Evolutionary conservation across 2,888 invertebrate genomes (phyloP), one percentile per base, ranked within the genome.

Genomic region (Deilephila elpenor): DNA sequence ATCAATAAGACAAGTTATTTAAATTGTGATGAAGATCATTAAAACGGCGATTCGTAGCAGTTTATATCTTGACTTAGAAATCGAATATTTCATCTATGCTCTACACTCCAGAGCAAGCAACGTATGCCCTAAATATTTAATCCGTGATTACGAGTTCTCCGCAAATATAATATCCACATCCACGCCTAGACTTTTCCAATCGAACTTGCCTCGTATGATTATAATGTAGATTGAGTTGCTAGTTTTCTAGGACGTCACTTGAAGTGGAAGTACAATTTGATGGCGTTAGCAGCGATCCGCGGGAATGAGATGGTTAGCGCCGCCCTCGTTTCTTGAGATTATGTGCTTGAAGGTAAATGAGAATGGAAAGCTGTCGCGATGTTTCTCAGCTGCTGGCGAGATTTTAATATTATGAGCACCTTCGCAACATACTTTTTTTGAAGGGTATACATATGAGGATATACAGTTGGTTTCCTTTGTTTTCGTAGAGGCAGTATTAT

Each of bases 291-390:
- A 25, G 20, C 64, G 44, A 67, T 44, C 67, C 44, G 25, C 51
- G 25, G 25, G 44, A 51, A 44, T 67, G 25, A 67, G 67, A 25
- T 5, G 64, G 20, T n/a, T 44, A n/a, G 20, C 20, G 64, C n/a
- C 20, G 67, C 44, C 44, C 44, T 67, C 67, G 51, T 67, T 51
- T 67, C 67, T 67, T 51, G 51, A 67, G 67, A 67, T 67, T 67
- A 67, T 51, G 67, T 67, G n/a, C 56, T 56, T n/a, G 5, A 5
- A 51, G 25, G 60, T 60, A 60, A 60, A 44, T 44, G 67, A 6
- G 2, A 6, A 5, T 56, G 19, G n/a, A n/a, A 56, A 56, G 37
- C 25, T 37, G 25, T 51, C 64, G 51, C 14, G n/a, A 67, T 17
- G 67, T 51, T 51, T 51, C 44, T 44, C 11, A 67, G 44, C 51